These are phyloP conservation scores for Nothocercus nigrocapillus DNA, from an alignment of 2,113 vertebrate genomes.

Conservation along the genomic window DNA sequence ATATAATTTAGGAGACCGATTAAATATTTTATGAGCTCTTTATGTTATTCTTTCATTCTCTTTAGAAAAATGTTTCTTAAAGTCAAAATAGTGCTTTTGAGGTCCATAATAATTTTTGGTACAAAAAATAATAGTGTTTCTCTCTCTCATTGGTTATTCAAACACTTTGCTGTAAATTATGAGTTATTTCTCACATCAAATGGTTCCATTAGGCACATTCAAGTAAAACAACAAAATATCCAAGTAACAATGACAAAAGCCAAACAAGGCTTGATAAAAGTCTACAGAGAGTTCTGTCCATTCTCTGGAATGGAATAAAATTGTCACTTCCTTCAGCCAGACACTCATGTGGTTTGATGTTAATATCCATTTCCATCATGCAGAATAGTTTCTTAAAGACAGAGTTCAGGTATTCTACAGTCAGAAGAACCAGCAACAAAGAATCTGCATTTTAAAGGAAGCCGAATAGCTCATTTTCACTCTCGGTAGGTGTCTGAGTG, in stretches of 20 bases:
- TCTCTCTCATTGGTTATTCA: slow-evolving; percentile 75
- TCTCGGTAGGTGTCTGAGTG: slow-evolving; percentile 74
- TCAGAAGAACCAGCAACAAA: slow-evolving; percentile 79
- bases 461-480: slow-evolving; percentile 73
- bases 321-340: slow-evolving; percentile 84
- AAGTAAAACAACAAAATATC: slow-evolving; percentile 87
- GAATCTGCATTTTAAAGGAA: slow-evolving; percentile 80
- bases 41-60: slow-evolving; percentile 47
- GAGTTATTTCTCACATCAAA: slow-evolving; percentile 82
- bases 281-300: slow-evolving; percentile 86
- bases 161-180: slow-evolving; percentile 82
- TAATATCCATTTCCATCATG: slow-evolving; percentile 73
- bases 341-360: slow-evolving; percentile 79
- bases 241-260: slow-evolving; percentile 84
- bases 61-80: slow-evolving; percentile 76
- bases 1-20: slow-evolving; percentile 72
- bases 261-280: slow-evolving; percentile 90
- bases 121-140: slow-evolving; percentile 81
- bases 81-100: slow-evolving; percentile 84
- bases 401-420: slow-evolving; percentile 79
- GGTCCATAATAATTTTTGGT: slow-evolving; percentile 84
- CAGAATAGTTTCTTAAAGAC: slow-evolving; percentile 78
- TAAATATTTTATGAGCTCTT: slow-evolving; percentile 57
- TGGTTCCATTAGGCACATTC: slow-evolving; percentile 90
- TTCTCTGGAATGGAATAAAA: slow-evolving; percentile 97